Base-by-base conservation (phyloP, 1,140 invertebrate genomes). In the Drosophila albomicans region DNA sequence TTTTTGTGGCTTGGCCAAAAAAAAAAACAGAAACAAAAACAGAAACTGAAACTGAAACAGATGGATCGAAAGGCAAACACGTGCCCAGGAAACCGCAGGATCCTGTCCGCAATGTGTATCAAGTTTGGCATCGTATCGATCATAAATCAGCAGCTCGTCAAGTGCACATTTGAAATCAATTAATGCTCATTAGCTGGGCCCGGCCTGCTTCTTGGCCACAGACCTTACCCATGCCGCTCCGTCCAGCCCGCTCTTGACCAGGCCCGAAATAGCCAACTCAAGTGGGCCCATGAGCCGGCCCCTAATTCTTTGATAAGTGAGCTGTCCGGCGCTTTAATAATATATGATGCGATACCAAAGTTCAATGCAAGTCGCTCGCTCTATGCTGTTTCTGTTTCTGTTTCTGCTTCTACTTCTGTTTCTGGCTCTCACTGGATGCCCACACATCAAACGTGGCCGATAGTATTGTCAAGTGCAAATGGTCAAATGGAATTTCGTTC, bases 271-370 rank as follows among this genome's bases (percentile, higher is more conserved):
- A 48, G 51, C 73, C 63, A 67, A 58, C 70, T 75, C 72, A 78
- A 77, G 70, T 74, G 70, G 70, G 30, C 45, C 32, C 20, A 25
- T 51, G 52, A 38, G 59, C 45, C 38, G 32, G 56, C 38, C 38
- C 69, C 62, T 15, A 52, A 25, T 67, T 45, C 43, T 62, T 20
- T 38, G 38, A 87, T 87, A 87, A 87, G 66, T 74, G 5, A 48
- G 54, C 82, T 86, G 82, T 75, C 79, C 28, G 16, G n/a, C 28
- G 15, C 58, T 4, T 5, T n/a, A 15, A 15, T 71, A 77, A 88
- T 88, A 89, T 88, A 88, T 67, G 84, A 84, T 80, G 52, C 85
- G 59, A 75, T 66, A 63, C 61, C 84, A 88, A 87, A 87, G 84
- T 82, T 79, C 84, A 79, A 10, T 65, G 52, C 49, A 52, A 75